These are phyloP conservation scores for Cyanocitta stelleri DNA, from an alignment of 2,113 vertebrate species.

Conservation along the genomic window DNA sequence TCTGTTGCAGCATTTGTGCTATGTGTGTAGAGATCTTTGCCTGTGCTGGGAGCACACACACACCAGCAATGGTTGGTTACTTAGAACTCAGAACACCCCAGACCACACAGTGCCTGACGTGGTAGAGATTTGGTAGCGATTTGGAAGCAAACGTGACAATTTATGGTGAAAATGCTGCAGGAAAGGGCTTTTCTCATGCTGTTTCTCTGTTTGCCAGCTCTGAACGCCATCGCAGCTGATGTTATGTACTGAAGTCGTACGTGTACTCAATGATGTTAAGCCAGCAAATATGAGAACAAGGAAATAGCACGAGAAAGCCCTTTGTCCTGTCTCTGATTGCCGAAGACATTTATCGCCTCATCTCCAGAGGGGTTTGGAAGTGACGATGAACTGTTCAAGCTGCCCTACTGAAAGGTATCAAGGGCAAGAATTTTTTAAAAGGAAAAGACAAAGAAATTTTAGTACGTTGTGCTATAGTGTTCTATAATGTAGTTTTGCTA, in stretches of 20 bases:
- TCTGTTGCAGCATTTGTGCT: neutral
- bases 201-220: conserved; percentile 73
- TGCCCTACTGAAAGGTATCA: conserved; percentile 69
- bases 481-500: conserved; percentile 45
- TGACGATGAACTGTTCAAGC: conserved; percentile 66
- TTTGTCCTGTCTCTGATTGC: conserved; percentile 61
- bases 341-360: conserved; percentile 65
- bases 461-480: conserved; percentile 57
- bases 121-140: neutral
- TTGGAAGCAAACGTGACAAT: neutral
- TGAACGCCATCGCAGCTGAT: conserved; percentile 65
- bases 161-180: conserved; percentile 35
- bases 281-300: conserved; percentile 68
- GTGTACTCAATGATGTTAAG: conserved; percentile 68
- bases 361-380: conserved; percentile 68
- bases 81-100: neutral
- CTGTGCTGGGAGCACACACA: neutral
- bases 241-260: conserved; percentile 67
- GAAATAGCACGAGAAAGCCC: conserved; percentile 75
- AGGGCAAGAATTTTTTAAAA: conserved; percentile 56
- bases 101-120: neutral
- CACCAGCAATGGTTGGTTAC: neutral
- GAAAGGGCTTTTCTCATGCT: conserved; percentile 68
- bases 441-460: conserved; percentile 56
- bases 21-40: neutral